These are phyloP conservation scores for Archaeoteleia sp. DNA, from an alignment of 2,888 invertebrate genomes.

Conservation along the genomic window DNA sequence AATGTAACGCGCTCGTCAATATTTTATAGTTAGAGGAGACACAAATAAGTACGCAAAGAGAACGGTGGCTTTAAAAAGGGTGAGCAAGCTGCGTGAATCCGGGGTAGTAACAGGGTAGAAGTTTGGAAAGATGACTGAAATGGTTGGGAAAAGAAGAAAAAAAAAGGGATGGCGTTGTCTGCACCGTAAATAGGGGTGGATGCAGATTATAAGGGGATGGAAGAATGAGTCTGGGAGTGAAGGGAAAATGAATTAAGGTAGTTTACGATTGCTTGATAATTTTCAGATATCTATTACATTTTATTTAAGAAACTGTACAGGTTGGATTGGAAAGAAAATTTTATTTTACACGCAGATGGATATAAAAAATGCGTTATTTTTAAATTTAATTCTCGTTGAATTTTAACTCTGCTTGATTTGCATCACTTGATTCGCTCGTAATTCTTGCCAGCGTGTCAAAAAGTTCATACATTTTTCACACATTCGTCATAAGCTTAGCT, in stretches of 20 bases:
- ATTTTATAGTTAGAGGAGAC: constrained; percentile 22
- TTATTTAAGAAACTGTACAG: too few relatives aligned
- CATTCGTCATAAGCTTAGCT: constrained; percentile 4
- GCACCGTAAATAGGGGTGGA: constrained; percentile 7
- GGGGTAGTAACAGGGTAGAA: constrained; percentile 20
- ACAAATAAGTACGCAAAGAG: constrained; percentile 7
- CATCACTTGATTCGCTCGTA: too few relatives aligned
- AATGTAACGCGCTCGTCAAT: constrained; percentile 15
- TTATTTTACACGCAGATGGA: too few relatives aligned
- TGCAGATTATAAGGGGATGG: not conserved
- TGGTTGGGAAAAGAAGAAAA: constrained; percentile 2
- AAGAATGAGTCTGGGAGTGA: constrained; percentile 1
- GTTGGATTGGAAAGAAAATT: too few relatives aligned
- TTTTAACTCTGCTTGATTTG: not conserved
- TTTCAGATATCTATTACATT: not conserved
- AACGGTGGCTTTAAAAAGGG: constrained; percentile 22
- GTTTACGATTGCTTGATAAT: constrained; percentile 3
- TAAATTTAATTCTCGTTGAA: constrained; percentile 1
- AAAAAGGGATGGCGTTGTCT: constrained; percentile 4
- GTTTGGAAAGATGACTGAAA: constrained; percentile 19
- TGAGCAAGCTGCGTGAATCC: constrained; percentile 17
- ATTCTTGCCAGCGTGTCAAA: too few relatives aligned
- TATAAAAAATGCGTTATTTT: too few relatives aligned
- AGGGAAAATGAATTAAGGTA: constrained; percentile 4
- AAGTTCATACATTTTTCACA: constrained; percentile 16